phyloP scores from a whole-genome alignment of 2,888 invertebrate genomes.

The Pandemis corylana region DNA sequence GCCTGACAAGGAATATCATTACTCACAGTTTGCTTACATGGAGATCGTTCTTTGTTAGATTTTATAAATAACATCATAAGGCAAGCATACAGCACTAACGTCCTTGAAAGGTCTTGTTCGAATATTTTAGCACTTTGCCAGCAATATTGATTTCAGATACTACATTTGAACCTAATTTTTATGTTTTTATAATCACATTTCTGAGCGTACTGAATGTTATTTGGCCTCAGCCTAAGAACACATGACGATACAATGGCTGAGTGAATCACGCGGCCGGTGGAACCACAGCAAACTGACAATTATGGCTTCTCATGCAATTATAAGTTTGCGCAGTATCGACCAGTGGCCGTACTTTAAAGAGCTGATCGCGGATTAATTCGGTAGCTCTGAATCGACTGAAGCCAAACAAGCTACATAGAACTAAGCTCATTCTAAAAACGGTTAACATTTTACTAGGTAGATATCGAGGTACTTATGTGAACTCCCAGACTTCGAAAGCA shows the following conservation, averaged over 20 bases:
- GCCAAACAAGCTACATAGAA: slow-evolving; percentile 1
- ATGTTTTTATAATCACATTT: not conserved
- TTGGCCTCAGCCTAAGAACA: not conserved
- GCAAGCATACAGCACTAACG: too few relatives aligned
- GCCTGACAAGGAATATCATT: too few relatives aligned
- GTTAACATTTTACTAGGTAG: not conserved
- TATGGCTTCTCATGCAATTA: slow-evolving; percentile 76
- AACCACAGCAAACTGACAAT: slow-evolving; percentile 58
- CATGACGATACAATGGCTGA: not conserved
- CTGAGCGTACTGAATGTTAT: not conserved
- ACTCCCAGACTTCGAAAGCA: too few relatives aligned
- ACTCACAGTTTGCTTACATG: too few relatives aligned
- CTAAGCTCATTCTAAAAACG: not conserved
- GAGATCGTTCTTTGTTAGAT: too few relatives aligned
- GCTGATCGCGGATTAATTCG: slow-evolving; percentile 30
- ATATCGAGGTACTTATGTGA: not conserved
- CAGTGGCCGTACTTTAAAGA: slow-evolving; percentile 44
- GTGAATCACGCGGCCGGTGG: slow-evolving; percentile 49
- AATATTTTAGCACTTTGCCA: too few relatives aligned
- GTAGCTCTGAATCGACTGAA: slow-evolving; percentile 21
- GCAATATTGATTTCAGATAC: too few relatives aligned
- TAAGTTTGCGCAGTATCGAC: slow-evolving; percentile 63
- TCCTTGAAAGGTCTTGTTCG: too few relatives aligned
- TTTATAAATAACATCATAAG: too few relatives aligned
- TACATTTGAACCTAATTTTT: too few relatives aligned